Percentiles rank a stretch among this genome's conserved stretches.
Conservation (phyloP, 1,140 invertebrate species). For the Pachypeltis micranthus region DNA sequence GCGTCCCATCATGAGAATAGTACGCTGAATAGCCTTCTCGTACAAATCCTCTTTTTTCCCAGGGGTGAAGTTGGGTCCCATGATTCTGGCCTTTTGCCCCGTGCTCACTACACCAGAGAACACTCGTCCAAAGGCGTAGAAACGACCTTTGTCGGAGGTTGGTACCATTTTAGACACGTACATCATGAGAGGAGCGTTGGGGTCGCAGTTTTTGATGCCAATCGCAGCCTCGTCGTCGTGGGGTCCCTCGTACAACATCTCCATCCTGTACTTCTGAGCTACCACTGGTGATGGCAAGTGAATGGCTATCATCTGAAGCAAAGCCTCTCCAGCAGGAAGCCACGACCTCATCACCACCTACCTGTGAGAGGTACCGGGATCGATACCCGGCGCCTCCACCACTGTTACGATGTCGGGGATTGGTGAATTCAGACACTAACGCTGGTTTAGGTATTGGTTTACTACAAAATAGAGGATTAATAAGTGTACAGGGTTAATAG, state of each 20-base stretch:
- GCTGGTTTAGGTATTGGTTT: no score
- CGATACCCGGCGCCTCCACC: no score
- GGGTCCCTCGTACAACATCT: constrained; percentile 97
- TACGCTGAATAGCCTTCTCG: constrained; percentile 98
- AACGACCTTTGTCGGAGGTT: constrained; percentile 97
- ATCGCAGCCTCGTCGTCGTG: constrained; percentile 92
- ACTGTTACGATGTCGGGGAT: no score
- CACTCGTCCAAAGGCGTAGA: constrained; percentile 99
- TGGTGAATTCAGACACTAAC: no score
- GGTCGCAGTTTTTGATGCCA: constrained; percentile 85
- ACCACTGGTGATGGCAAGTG: constrained; percentile 97
- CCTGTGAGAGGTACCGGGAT: no score
- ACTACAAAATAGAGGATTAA: no score
- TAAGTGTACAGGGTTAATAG: no score
- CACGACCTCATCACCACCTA: constrained; percentile 97
- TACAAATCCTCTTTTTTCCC: constrained; percentile 99
- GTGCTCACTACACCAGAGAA: constrained; percentile 93
- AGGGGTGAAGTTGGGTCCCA: constrained; percentile 95
- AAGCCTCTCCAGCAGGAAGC: constrained; percentile 97
- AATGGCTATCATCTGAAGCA: constrained; percentile 99
- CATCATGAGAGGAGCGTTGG: constrained; percentile 98
- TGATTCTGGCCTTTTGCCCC: constrained; percentile 92
- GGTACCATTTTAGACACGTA: constrained; percentile 99
- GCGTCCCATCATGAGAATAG: constrained; percentile 99
- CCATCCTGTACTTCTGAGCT: constrained; percentile 98